phyloP scores from a whole-genome alignment of 2,113 vertebrate species.

The Ranitomeya imitator region DNA sequence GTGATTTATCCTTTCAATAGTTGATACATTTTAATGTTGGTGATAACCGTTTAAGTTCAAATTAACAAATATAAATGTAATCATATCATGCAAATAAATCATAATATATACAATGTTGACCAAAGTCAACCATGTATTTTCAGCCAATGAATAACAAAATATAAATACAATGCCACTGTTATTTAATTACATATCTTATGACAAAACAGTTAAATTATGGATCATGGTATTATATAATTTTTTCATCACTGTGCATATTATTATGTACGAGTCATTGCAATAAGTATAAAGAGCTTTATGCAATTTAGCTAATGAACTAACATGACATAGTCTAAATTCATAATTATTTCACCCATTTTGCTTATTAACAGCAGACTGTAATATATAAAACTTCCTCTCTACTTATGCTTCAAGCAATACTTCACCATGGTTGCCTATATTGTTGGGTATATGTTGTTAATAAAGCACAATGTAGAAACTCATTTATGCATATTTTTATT shows the following conservation, averaged over 20 bases:
- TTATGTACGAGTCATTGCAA: neutral
- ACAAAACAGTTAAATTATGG: neutral
- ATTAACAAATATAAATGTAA: no score
- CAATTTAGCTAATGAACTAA: constrained; percentile 3
- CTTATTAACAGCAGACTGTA: neutral
- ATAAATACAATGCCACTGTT: neutral
- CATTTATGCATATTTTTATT: no score
- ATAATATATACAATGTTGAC: neutral
- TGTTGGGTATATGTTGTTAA: no score
- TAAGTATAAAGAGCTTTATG: neutral
- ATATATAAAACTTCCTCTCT: no score
- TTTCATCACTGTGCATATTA: neutral
- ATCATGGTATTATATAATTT: neutral
- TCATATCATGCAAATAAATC: no score
- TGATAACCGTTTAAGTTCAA: no score
- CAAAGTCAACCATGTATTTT: neutral
- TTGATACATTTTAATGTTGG: no score
- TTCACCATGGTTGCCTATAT: no score
- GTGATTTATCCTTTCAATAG: no score
- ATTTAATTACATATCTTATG: neutral
- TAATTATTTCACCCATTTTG: neutral
- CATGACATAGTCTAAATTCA: neutral
- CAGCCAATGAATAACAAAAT: neutral
- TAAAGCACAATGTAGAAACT: no score
- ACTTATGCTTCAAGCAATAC: no score